These are phyloP conservation scores for Eulemur albifrons DNA, from an alignment of 2,797 vertebrate species.

Conservation along the genomic window DNA sequence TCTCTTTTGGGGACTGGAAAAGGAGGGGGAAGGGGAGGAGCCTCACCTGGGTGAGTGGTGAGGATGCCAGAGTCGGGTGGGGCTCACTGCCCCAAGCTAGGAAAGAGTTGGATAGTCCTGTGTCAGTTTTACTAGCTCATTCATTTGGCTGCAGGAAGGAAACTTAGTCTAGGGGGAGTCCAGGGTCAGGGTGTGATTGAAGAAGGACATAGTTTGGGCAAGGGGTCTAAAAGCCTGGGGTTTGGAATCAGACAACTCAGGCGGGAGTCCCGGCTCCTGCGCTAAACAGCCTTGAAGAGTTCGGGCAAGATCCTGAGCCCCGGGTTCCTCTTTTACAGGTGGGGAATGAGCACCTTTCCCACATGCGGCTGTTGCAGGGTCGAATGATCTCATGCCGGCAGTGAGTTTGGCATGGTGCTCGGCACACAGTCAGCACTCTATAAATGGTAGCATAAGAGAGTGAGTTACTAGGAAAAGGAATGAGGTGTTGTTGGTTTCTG, in stretches of 20 bases:
- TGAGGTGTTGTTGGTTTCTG: background rate
- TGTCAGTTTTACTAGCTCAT: background rate
- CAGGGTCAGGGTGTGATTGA: background rate
- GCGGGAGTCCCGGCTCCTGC: background rate
- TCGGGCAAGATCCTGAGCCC: background rate
- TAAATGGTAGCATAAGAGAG: background rate
- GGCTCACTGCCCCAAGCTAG: background rate
- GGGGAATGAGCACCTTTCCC: background rate
- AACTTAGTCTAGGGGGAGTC: background rate
- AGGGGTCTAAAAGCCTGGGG: background rate
- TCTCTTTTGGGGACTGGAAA: background rate
- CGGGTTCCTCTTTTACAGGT: background rate
- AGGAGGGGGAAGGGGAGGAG: background rate
- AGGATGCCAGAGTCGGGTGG: slow-evolving; percentile 29
- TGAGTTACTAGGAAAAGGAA: background rate
- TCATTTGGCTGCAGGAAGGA: background rate
- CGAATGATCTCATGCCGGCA: background rate
- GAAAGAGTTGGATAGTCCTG: background rate
- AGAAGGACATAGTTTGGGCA: background rate
- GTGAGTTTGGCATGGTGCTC: background rate
- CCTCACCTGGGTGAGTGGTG: background rate
- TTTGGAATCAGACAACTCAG: background rate
- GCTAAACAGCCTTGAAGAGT: background rate
- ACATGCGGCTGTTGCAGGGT: background rate
- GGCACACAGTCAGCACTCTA: background rate